A percentile compares a stretch with the other conserved stretches of the same genome.
These are phyloP conservation scores for Lobophora halterata DNA, from an alignment of 2,888 invertebrate genomes.

Conservation along the genomic window DNA sequence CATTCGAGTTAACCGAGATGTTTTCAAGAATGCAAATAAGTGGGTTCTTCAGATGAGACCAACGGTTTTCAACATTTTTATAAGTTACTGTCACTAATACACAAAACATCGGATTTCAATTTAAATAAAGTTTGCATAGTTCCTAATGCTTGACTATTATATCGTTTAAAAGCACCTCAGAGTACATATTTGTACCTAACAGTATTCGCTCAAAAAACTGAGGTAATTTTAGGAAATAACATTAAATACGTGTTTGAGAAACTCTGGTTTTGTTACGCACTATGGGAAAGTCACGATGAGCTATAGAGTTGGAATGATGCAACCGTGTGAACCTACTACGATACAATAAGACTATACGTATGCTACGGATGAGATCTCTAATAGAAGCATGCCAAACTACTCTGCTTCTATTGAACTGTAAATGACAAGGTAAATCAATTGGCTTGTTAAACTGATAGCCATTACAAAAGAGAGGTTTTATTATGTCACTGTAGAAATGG, in stretches of 20 bases:
- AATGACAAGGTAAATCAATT: slow-evolving; percentile 5
- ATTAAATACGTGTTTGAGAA: slow-evolving; percentile 11
- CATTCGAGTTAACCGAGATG: slow-evolving; percentile 3
- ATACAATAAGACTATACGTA: slow-evolving; percentile 10
- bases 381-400: slow-evolving; percentile 4
- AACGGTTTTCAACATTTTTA: slow-evolving; percentile 5
- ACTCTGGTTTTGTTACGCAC: slow-evolving; percentile 22
- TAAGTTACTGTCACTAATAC: too few relatives aligned
- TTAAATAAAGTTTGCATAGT: too few relatives aligned
- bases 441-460: too few relatives aligned
- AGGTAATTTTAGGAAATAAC: slow-evolving; percentile 3
- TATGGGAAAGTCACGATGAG: slow-evolving; percentile 31
- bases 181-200: too few relatives aligned
- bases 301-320: slow-evolving; percentile 20
- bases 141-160: too few relatives aligned
- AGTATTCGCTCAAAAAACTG: too few relatives aligned
- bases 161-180: too few relatives aligned
- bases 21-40: slow-evolving; percentile 14
- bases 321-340: slow-evolving; percentile 27
- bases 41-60: slow-evolving; percentile 5
- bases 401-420: slow-evolving; percentile 4
- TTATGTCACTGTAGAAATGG: too few relatives aligned
- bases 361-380: slow-evolving; percentile 15
- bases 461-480: too few relatives aligned
- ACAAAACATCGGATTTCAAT: too few relatives aligned